These are phyloP conservation scores for Euura lappo DNA, from an alignment of 1,140 invertebrate species.

Conservation along the genomic window DNA sequence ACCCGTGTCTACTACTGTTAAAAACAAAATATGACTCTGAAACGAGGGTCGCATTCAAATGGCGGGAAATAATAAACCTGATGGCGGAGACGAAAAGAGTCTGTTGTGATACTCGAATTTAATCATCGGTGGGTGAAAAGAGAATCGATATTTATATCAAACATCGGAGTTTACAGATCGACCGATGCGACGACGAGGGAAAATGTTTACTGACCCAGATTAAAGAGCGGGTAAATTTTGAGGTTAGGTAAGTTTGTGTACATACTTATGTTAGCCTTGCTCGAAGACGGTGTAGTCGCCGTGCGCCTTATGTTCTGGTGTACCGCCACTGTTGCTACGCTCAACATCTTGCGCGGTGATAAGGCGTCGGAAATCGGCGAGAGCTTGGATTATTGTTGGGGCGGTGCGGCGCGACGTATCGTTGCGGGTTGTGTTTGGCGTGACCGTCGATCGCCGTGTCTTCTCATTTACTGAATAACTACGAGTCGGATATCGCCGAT, in stretches of 20 bases:
- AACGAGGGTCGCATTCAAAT: not conserved
- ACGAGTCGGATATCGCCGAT: not conserved
- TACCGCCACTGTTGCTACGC: constrained; percentile 18
- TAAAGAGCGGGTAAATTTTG: not conserved
- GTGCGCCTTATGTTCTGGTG: constrained; percentile 21
- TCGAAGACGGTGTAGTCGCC: constrained; percentile 17
- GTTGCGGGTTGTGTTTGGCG: too few relatives aligned
- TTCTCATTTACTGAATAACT: not conserved
- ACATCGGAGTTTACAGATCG: too few relatives aligned
- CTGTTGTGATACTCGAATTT: too few relatives aligned
- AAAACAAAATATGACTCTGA: not conserved
- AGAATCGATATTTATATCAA: too few relatives aligned
- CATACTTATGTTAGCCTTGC: constrained; percentile 8
- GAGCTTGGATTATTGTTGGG: too few relatives aligned
- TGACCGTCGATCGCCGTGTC: too few relatives aligned
- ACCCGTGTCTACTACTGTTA: not conserved
- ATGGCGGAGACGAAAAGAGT: not conserved
- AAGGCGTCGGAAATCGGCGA: too few relatives aligned
- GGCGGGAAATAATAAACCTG: not conserved
- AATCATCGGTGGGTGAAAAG: too few relatives aligned
- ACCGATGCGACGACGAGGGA: too few relatives aligned
- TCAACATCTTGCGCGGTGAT: constrained; percentile 18
- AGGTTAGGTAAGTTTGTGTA: constrained; percentile 5
- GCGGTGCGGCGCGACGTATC: too few relatives aligned
- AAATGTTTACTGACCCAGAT: constrained; percentile 9